Evolutionary conservation across 1,140 invertebrate species (phyloP), one percentile per base, ranked within the genome.

Genomic region (Rhynchophorus ferrugineus): DNA sequence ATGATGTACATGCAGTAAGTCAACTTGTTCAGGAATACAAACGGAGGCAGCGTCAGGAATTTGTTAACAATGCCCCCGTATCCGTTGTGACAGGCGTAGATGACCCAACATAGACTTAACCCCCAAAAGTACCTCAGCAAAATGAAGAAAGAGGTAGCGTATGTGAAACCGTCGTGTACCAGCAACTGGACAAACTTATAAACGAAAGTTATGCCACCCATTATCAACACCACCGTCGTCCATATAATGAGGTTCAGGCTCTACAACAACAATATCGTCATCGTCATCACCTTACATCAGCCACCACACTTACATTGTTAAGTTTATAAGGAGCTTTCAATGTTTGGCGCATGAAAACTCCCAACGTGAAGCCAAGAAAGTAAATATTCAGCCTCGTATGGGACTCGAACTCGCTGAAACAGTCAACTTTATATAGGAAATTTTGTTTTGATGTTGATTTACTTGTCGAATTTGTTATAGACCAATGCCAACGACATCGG

Each of bases 301-400:
- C 7, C 29, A 33, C 17, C 24, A 16, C 37, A 44, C 49, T 54
- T 48, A 55, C 57, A 8, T n/a, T 45, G 7, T 6, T 38, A 18
- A 45, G 18, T 21, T 24, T 13, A 21, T n/a, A 22, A 34, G 44
- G 44, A 2, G 13, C 1, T 16, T 24, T 11, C 7, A 11, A 20
- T n/a, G 45, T 51, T 17, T 41, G 29, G 35, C 49, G 50, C 52
- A 58, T 55, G 17, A 37, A 55, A 3, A 58, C 37, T 20, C 52
- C 57, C 49, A 58, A 37, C 44, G 38, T 48, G 13, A 54, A 41
- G 7, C 57, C 57, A 34, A 58, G 54, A 49, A 54, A 58, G 21
- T 54, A 58, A n/a, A 34, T 37, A 14, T 14, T 50, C n/a, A 55
- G 33, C 19, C 52, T 51, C 3, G 19, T 9, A 44, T 58, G 57